phyloP scores from a whole-genome alignment of 64 coral and sea anemone genomes.

The Pachyseris speciosa region DNA sequence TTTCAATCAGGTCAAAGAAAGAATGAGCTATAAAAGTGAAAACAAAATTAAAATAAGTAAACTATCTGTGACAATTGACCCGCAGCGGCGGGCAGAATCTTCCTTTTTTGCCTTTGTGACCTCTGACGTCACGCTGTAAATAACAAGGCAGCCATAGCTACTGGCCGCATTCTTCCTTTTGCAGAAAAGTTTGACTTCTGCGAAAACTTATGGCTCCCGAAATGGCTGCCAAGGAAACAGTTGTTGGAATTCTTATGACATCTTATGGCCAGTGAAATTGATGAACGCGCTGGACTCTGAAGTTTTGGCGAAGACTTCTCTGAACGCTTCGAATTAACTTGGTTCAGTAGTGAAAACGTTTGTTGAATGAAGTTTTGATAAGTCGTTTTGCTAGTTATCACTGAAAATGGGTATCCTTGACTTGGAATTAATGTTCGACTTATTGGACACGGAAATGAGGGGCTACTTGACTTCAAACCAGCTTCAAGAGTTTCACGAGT shows the following conservation, averaged over 20 bases:
- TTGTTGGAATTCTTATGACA: background rate
- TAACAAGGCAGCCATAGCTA: slow-evolving; percentile 47
- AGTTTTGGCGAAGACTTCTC: background rate
- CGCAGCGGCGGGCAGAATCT: background rate
- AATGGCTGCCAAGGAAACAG: background rate
- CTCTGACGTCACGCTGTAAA: slow-evolving; percentile 51
- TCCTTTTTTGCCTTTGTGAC: background rate
- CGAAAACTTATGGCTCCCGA: background rate
- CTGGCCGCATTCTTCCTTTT: background rate
- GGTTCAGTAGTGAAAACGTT: no score
- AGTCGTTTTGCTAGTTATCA: background rate
- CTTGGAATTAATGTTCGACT: slow-evolving; percentile 92
- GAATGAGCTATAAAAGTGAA: no score
- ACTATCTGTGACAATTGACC: background rate
- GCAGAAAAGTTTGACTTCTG: background rate
- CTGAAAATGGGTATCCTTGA: slow-evolving; percentile 95
- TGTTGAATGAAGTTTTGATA: no score
- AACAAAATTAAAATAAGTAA: no score
- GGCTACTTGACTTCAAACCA: slow-evolving; percentile 87
- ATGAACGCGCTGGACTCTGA: background rate
- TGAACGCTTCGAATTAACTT: no score
- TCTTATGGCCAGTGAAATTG: background rate
- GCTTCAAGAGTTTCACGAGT: slow-evolving; percentile 87
- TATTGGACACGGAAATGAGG: slow-evolving; percentile 80
- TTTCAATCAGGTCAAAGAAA: no score